Base-by-base conservation (phyloP, 1,140 invertebrate species). In the Dolichoris vasculosae region DNA sequence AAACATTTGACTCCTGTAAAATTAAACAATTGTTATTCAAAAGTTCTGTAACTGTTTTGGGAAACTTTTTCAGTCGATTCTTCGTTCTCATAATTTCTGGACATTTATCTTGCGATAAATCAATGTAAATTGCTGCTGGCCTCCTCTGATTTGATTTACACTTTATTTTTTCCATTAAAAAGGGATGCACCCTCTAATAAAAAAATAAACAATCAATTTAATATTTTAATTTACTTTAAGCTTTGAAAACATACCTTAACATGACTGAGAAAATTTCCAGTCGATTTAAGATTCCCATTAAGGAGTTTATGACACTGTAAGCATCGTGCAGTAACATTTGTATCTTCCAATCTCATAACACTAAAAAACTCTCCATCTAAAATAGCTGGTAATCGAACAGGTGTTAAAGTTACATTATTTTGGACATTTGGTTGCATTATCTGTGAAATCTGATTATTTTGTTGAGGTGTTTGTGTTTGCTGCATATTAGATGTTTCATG, bases 201-300 rank as follows among this genome's bases (percentile, higher is more conserved):
- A 82, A 86, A 17, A 48, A 83, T 51, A 15, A 40, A 32, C 1
- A 35, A 77, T 81, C 76, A 64, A 11, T 48, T 81, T 80, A 77
- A 78, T 59, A 51, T 48, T 64, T 83, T 77, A 38, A 73, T n/a
- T 64, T 67, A 9, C 17, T 64, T 35, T 69, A 35, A 82, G 55
- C 13, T 82, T 81, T 46, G 0, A 79, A 63, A 79, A 86, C 71
- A 82, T 88, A 93, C 93, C 89, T 93, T 93, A n/a, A 93, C 91
- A 83, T 93, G 93, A 88, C 92, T 93, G 17, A 93, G 88, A 86
- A 93, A 93, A 88, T 93, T 93, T 32, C 93, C 93, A 23, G 92
- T 93, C 0, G 93, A 93, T 77, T 93, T 93, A 2, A 93, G 89
- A 88, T 93, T 93, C 43, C 93, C 93, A 85, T 93, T 93, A 1